Conservation (phyloP, 2,113 vertebrate species). For the Platysternon megacephalum region DNA sequence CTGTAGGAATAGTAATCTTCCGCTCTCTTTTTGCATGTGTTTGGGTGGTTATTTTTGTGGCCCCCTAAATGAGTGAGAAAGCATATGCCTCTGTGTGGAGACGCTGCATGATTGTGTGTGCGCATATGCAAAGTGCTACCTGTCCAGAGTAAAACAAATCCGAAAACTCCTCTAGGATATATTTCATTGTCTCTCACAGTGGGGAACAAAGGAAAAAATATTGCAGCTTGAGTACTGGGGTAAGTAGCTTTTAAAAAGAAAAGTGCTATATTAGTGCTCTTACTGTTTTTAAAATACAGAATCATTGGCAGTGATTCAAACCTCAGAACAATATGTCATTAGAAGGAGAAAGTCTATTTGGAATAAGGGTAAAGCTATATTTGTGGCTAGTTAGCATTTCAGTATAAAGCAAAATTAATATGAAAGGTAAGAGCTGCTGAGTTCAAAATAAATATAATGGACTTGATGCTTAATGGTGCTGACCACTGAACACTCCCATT, state of each 20-base stretch:
- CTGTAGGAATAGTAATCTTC: neutral
- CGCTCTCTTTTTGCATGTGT: neutral
- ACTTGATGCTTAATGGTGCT: neutral
- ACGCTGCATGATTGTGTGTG: too few species aligned
- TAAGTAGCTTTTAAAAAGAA: neutral
- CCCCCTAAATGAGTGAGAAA: neutral
- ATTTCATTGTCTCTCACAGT: neutral
- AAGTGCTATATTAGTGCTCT: neutral
- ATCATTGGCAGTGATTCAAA: conserved; percentile 28
- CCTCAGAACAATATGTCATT: conserved; percentile 21
- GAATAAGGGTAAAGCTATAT: conserved; percentile 14
- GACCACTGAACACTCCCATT: neutral
- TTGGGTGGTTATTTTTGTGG: neutral
- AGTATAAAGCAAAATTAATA: conserved; percentile 15
- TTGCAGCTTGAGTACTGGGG: neutral
- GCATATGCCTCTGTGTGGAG: neutral
- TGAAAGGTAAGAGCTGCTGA: neutral
- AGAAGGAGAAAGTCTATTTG: conserved; percentile 24
- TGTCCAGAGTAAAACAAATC: neutral
- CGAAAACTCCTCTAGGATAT: neutral
- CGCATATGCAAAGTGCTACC: neutral
- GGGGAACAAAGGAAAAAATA: neutral
- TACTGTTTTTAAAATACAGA: conserved; percentile 8
- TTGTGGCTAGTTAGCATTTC: conserved; percentile 30
- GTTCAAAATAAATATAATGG: neutral